Conservation (phyloP, 2,888 invertebrate genomes). For the Xanthia icteritia region DNA sequence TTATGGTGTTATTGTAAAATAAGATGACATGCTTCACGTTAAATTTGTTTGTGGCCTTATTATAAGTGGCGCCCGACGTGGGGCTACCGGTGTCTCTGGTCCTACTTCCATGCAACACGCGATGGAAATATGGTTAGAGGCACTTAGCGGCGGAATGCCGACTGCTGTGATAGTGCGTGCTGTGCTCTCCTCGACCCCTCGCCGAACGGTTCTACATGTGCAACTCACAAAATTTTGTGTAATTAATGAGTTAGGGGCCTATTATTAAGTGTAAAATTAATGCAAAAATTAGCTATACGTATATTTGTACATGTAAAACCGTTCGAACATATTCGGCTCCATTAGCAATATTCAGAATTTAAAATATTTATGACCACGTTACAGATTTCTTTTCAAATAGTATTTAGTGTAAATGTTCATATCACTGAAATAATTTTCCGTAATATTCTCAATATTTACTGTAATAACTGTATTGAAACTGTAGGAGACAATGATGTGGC, state of each 20-base stretch:
- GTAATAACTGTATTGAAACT: constrained; percentile 46
- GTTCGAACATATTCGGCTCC: constrained; percentile 66
- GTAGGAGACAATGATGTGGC: constrained; percentile 42
- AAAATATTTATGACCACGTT: constrained; percentile 52
- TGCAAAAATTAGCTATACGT: constrained; percentile 71
- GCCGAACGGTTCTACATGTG: constrained; percentile 76
- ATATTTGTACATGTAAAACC: constrained; percentile 77
- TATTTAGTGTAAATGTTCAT: constrained; percentile 62
- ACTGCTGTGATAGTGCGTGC: constrained; percentile 89
- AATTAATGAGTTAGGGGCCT: constrained; percentile 80
- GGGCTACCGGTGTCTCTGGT: constrained; percentile 78
- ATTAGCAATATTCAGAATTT: constrained; percentile 68
- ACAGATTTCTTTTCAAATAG: constrained; percentile 54
- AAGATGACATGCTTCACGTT: constrained; percentile 83
- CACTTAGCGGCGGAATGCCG: constrained; percentile 78
- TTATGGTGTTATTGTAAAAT: constrained; percentile 77
- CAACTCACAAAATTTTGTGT: constrained; percentile 65
- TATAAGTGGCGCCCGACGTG: constrained; percentile 83
- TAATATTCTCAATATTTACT: constrained; percentile 55
- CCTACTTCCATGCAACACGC: constrained; percentile 21
- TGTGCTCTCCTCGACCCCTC: constrained; percentile 84
- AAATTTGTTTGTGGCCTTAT: constrained; percentile 90
- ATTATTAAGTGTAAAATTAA: constrained; percentile 80
- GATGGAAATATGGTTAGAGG: constrained; percentile 69
- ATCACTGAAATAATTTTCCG: constrained; percentile 53